Evolutionary conservation across 2,797 vertebrate genomes (phyloP).

Genomic region (Gallinago stenura): DNA sequence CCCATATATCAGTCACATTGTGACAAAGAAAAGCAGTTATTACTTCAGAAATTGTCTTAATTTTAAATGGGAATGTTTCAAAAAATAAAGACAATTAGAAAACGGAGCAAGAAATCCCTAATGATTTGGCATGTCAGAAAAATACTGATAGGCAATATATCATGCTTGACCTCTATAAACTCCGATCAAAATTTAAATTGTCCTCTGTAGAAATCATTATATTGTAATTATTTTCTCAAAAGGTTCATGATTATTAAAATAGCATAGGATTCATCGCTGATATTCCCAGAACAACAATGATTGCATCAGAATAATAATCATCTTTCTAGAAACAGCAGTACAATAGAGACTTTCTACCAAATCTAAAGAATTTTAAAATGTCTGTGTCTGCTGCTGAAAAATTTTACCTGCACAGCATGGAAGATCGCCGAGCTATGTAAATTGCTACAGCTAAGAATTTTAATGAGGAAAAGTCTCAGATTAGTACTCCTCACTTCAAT

Average conservation of each 20-base stretch:
- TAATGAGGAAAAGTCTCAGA: conserved; percentile 24
- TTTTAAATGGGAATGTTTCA: background rate
- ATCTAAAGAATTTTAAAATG: background rate
- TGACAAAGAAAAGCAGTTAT: background rate
- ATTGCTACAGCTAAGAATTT: background rate
- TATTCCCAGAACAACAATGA: conserved; percentile 30
- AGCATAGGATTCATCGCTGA: conserved; percentile 2
- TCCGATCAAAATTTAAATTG: conserved; percentile 59
- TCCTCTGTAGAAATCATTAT: conserved; percentile 50
- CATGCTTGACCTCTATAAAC: conserved; percentile 33
- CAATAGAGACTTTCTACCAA: background rate
- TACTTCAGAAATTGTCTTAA: background rate
- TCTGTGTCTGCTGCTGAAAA: background rate
- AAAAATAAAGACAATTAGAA: background rate
- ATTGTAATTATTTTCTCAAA: conserved; percentile 66
- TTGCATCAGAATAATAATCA: conserved; percentile 12
- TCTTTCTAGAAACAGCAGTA: conserved; percentile 17
- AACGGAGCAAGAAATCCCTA: background rate
- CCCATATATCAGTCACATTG: background rate
- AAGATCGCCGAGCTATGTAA: background rate
- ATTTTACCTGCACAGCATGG: background rate
- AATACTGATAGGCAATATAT: conserved; percentile 18
- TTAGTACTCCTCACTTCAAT: conserved; percentile 29
- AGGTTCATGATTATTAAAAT: conserved; percentile 51
- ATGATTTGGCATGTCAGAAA: background rate